A percentile compares a stretch with the other conserved stretches of the same genome.
Conservation (phyloP, 2,888 invertebrate species). For the Tribolium freemani region DNA sequence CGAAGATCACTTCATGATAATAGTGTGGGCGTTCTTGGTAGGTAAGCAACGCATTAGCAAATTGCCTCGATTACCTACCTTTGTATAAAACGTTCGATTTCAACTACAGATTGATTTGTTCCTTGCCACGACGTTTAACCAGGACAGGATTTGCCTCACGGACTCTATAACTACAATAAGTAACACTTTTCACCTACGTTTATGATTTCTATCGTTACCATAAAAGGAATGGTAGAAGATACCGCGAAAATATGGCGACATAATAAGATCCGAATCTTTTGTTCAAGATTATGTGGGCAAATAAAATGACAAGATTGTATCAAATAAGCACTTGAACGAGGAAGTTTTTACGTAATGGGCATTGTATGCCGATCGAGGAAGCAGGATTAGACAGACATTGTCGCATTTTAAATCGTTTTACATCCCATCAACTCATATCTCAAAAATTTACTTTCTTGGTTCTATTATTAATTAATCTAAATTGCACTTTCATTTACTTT, state of each 20-base stretch:
- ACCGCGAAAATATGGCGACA: slow-evolving; percentile 10
- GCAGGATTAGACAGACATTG: background rate
- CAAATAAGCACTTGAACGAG: background rate
- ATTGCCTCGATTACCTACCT: slow-evolving; percentile 17
- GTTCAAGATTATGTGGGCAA: slow-evolving; percentile 22
- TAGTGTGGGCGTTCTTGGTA: slow-evolving; percentile 1
- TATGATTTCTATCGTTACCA: slow-evolving; percentile 25
- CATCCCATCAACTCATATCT: no score
- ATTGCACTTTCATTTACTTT: no score
- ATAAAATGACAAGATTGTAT: slow-evolving; percentile 20
- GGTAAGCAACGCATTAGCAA: slow-evolving; percentile 18
- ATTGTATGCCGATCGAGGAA: background rate
- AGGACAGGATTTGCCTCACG: background rate
- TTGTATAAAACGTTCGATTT: slow-evolving; percentile 5
- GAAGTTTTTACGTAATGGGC: background rate
- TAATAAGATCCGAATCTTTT: slow-evolving; percentile 18
- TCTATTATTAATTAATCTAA: no score
- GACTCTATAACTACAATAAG: slow-evolving; percentile 7
- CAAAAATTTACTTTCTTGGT: no score
- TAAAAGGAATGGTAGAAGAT: slow-evolving; percentile 5
- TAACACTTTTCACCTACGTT: slow-evolving; percentile 36
- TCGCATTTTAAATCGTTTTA: no score
- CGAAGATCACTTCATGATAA: background rate
- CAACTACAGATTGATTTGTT: slow-evolving; percentile 10
- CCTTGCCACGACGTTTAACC: background rate